Conservation (phyloP, 2,113 vertebrate genomes). For the Rhinichthys klamathensis region DNA sequence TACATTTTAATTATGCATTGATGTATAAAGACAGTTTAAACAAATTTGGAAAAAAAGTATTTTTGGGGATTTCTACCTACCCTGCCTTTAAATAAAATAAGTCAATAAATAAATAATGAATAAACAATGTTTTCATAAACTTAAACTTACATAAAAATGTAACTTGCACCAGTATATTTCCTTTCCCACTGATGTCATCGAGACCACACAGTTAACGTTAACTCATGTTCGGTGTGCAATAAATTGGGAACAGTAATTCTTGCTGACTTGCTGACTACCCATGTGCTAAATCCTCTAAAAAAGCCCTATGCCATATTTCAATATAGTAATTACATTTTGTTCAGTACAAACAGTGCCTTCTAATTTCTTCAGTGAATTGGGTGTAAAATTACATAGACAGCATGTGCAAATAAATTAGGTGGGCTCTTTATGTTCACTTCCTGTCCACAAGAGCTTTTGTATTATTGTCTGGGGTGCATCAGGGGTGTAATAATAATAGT, state of each 20-base stretch:
- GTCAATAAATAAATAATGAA: not conserved
- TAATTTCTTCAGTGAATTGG: not conserved
- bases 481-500: not conserved
- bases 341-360: not conserved
- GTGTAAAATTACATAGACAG: conserved; percentile 2
- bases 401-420: not conserved
- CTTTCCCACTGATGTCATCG: not conserved
- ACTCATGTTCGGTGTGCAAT: not conserved
- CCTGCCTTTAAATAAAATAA: not conserved
- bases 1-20: too few relatives aligned
- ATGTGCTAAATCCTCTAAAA: not conserved
- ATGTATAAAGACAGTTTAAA: too few relatives aligned
- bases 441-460: conserved; percentile 3
- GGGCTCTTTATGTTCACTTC: not conserved
- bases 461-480: not conserved
- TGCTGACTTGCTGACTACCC: not conserved
- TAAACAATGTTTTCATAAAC: not conserved
- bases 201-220: not conserved
- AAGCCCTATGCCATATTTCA: not conserved
- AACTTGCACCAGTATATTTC: not conserved
- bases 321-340: not conserved
- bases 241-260: not conserved
- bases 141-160: not conserved
- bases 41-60: too few relatives aligned
- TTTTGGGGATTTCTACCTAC: too few relatives aligned